phyloP scores from a whole-genome alignment of 35 echinoderm and acorn worm species.

The Holothuria glaberrima region DNA sequence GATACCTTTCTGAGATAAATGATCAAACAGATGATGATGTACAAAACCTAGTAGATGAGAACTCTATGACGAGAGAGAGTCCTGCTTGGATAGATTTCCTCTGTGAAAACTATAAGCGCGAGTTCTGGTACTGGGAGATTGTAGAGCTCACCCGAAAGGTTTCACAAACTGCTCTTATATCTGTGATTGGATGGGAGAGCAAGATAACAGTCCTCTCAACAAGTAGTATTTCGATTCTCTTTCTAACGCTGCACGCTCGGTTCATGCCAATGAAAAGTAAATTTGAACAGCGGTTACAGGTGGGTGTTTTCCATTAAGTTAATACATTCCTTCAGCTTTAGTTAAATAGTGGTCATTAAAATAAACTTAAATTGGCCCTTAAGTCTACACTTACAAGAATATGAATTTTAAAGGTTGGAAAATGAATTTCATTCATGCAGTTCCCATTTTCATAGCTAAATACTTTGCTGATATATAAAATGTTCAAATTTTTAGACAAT shows the following conservation, averaged over 20 bases:
- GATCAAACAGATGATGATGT: neutral
- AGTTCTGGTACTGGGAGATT: conserved; percentile 76
- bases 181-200: conserved; percentile 53
- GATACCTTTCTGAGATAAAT: neutral
- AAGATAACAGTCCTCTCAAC: conserved; percentile 30
- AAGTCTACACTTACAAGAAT: too few species aligned
- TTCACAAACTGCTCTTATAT: conserved; percentile 42
- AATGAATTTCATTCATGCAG: too few species aligned
- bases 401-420: too few species aligned
- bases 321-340: too few species aligned
- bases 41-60: neutral
- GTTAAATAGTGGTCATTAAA: too few species aligned
- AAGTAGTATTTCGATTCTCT: conserved; percentile 38
- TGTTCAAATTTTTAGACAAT: too few species aligned
- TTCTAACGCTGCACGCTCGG: too few species aligned
- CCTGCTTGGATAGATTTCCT: conserved; percentile 15
- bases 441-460: too few species aligned
- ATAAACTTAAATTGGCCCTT: too few species aligned
- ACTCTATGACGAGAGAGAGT: neutral
- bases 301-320: too few species aligned
- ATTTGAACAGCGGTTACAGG: conserved; percentile 55
- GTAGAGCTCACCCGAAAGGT: conserved; percentile 65
- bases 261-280: conserved; percentile 46
- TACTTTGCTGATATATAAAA: too few species aligned
- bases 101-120: conserved; percentile 62